These are phyloP conservation scores for Schmidtea mediterranea DNA, from an alignment of 1,140 invertebrate species.

Conservation along the genomic window DNA sequence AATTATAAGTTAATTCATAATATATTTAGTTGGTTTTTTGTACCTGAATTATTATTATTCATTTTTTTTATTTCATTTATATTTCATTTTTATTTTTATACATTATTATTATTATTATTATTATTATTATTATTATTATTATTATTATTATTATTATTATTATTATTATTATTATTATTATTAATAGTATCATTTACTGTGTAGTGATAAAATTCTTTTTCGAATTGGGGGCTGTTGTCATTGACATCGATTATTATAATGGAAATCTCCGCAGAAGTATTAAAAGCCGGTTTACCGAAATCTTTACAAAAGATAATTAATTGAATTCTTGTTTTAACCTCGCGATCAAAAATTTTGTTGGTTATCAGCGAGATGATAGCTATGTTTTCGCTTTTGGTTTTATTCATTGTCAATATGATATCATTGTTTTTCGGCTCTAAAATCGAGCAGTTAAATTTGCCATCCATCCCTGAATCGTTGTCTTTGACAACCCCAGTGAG, in stretches of 20 bases:
- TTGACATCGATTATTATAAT: conserved; percentile 1
- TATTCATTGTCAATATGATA: neutral
- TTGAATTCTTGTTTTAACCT: neutral
- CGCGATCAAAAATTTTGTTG: neutral
- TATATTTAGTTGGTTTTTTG: too few species aligned
- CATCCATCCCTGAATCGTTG: neutral
- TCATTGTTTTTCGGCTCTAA: neutral
- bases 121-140: too few species aligned
- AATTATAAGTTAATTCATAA: too few species aligned
- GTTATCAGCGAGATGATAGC: neutral
- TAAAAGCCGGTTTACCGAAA: neutral
- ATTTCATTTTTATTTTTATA: too few species aligned
- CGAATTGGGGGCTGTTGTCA: conserved; percentile 6
- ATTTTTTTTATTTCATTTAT: too few species aligned
- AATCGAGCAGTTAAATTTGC: neutral
- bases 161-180: too few species aligned
- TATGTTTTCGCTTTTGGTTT: neutral
- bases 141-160: too few species aligned
- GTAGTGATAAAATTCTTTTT: neutral
- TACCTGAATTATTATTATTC: too few species aligned
- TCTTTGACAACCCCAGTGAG: neutral
- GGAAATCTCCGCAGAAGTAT: neutral
- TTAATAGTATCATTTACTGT: neutral
- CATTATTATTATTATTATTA: too few species aligned
- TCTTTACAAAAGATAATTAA: neutral